Percentiles rank a stretch among this genome's conserved stretches.
Conservation (phyloP, 2,888 invertebrate genomes). For the Drosophila lutescens region DNA sequence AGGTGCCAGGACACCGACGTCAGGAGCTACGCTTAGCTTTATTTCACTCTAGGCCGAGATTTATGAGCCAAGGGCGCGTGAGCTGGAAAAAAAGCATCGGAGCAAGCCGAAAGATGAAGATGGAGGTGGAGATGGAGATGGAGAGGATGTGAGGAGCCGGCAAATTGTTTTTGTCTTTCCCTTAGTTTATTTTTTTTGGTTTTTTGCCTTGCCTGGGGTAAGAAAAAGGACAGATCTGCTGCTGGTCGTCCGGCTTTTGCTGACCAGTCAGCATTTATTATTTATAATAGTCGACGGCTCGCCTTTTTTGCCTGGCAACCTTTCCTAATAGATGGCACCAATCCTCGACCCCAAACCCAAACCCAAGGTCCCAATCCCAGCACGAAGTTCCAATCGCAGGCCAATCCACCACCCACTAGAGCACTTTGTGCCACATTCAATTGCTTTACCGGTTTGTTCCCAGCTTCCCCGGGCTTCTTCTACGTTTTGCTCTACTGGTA, state of each 20-base stretch:
- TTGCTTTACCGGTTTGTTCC: constrained; percentile 58
- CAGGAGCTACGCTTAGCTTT: constrained; percentile 71
- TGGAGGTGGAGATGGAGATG: not conserved
- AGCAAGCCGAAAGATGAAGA: constrained; percentile 19
- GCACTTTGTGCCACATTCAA: constrained; percentile 76
- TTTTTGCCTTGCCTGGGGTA: constrained; percentile 39
- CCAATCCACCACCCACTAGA: constrained; percentile 51
- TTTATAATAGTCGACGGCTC: constrained; percentile 74
- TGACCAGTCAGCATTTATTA: constrained; percentile 80
- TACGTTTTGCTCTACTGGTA: constrained; percentile 21
- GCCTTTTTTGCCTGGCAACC: constrained; percentile 74
- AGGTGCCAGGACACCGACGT: constrained; percentile 62
- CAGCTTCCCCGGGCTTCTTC: constrained; percentile 17
- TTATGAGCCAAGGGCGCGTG: constrained; percentile 78
- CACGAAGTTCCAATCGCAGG: constrained; percentile 34
- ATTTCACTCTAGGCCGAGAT: constrained; percentile 78
- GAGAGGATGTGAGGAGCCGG: constrained; percentile 33
- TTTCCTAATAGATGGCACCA: constrained; percentile 74
- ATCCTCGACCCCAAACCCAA: constrained; percentile 6
- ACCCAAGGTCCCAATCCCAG: constrained; percentile 9
- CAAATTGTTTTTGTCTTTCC: constrained; percentile 73
- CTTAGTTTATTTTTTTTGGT: not conserved
- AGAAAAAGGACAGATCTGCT: constrained; percentile 26
- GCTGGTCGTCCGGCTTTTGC: constrained; percentile 41
- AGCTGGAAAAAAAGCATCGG: constrained; percentile 63